Base-by-base conservation (phyloP, 2,888 invertebrate species). In the Rotaria sp. region DNA sequence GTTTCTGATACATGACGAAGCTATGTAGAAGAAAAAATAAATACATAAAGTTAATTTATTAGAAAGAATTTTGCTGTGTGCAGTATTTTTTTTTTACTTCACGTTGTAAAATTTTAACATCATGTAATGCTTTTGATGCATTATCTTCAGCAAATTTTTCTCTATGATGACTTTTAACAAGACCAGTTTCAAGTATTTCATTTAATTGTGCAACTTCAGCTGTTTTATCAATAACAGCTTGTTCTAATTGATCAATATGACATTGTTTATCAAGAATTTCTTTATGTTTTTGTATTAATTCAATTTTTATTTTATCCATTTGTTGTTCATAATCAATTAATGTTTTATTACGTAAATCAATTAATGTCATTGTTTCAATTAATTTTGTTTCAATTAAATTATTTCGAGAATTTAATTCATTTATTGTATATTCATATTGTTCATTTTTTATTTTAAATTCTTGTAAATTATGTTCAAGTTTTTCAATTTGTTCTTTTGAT, bases 161-260 rank as follows among this genome's bases (percentile, higher is more conserved):
- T 80, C 80, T 45, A 80, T 80, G 80, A 45, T 45, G 80, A 80
- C 80, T 80, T 41, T 80, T 80, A 45, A 67, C 35, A 35, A 67
- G 35, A 67, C 67, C 67, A 35, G 67, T 67, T 67, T 67, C 67
- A 35, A 67, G 35, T 67, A 38, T 67, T 67, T 67, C 67, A 13
- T 35, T 15, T 67, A 67, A 35, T 35, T 67, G 21, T 67, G 67
- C 35, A 35, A 67, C 67, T 67, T 67, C 67, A 15, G 35, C 67
- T 21, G 67, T 35, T 67, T 67, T 67, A 18, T 67, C 35, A 67
- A 67, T 67, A 67, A 67, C 35, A 35, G 38, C 18, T 38, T 67
- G 18, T 67, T 67, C 35, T 21, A 67, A 67, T 67, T 67, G 13
- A 21, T 67, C 67, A 35, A 67, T 35, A 67, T 67, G 67, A 21